Percentiles rank a stretch among this genome's conserved stretches.
Conservation (phyloP, 2,113 vertebrate genomes). For the Synodontis membranacea region DNA sequence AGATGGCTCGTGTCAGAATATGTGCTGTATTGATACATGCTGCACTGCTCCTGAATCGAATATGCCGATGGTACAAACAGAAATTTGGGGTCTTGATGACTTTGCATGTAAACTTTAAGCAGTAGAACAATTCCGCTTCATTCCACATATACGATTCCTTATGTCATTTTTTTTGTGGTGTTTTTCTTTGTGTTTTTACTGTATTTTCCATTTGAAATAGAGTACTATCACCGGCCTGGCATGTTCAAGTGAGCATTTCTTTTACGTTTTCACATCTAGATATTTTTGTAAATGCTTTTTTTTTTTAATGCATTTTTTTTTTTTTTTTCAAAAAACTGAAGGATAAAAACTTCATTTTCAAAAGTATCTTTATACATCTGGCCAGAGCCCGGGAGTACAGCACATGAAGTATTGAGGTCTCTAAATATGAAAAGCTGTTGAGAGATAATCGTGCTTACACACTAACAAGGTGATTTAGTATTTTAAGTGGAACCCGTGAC, state of each 20-base stretch:
- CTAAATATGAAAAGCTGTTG: constrained; percentile 42
- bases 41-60: not conserved
- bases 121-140: not conserved
- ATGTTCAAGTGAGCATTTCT: not conserved
- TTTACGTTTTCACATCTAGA: not conserved
- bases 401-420: not conserved
- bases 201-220: not conserved
- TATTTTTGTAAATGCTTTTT: not conserved
- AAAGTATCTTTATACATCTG: not conserved
- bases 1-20: not conserved
- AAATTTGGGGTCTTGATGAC: not conserved
- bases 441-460: constrained; percentile 58
- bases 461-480: constrained; percentile 42
- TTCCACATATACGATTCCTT: not conserved
- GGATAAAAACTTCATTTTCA: not conserved
- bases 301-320: too few relatives aligned
- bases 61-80: not conserved
- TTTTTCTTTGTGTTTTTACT: not conserved
- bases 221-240: not conserved
- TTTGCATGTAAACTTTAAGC: not conserved
- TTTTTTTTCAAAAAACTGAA: not conserved
- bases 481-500: constrained; percentile 27
- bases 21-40: not conserved
- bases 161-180: not conserved
- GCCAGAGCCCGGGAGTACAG: not conserved